Evolutionary conservation across 1,140 invertebrate species (phyloP).

Genomic region (Cephus cinctus): DNA sequence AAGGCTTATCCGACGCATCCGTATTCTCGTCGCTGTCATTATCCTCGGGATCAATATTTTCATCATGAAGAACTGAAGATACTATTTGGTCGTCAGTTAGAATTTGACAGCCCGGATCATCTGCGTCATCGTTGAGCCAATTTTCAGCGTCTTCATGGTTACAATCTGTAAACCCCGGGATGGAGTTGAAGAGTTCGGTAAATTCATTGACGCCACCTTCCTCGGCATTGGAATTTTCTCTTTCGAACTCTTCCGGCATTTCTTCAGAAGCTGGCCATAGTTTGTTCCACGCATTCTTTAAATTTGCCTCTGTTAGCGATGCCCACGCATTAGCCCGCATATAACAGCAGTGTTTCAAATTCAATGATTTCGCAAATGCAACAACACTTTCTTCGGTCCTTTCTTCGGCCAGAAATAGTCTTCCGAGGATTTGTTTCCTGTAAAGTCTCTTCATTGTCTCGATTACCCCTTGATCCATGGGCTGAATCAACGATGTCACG

Average conservation of each 20-base stretch:
- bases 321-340: conserved; percentile 37
- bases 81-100: conserved; percentile 16
- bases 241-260: conserved; percentile 1
- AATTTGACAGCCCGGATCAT: conserved; percentile 14
- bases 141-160: conserved; percentile 10
- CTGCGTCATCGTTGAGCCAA: conserved; percentile 7
- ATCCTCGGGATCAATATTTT: conserved; percentile 1
- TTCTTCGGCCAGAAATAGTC: conserved; percentile 7
- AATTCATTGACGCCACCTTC: conserved; percentile 2
- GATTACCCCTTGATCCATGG: no score
- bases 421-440: no score
- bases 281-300: conserved; percentile 11
- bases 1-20: background rate
- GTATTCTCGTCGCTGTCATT: conserved; percentile 4
- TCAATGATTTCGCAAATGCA: conserved; percentile 14
- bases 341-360: conserved; percentile 26
- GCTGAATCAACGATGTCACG: no score
- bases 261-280: conserved; percentile 1
- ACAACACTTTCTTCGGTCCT: conserved; percentile 12
- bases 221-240: conserved; percentile 3
- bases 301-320: conserved; percentile 28
- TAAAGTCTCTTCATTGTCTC: no score
- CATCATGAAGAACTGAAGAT: background rate
- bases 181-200: background rate
- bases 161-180: conserved; percentile 8